Percentiles rank a stretch among this genome's conserved stretches.
phyloP scores from a whole-genome alignment of 2,888 invertebrate genomes.

The Chironomus riparius region DNA sequence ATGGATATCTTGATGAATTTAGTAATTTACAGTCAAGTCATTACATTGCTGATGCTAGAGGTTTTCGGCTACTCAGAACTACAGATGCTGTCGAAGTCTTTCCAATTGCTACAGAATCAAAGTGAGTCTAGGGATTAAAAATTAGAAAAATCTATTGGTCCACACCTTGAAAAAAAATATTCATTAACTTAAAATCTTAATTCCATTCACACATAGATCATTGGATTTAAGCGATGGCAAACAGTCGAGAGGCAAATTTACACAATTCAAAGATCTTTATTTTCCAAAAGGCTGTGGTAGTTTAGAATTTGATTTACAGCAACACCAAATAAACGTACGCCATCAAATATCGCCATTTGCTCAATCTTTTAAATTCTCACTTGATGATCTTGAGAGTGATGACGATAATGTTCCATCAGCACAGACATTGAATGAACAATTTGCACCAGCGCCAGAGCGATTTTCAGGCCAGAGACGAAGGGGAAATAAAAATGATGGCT shows the following conservation, averaged over 20 bases:
- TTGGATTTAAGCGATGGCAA: slow-evolving; percentile 32
- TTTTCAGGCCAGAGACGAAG: neutral
- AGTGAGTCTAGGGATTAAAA: slow-evolving; percentile 13
- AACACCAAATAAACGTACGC: neutral
- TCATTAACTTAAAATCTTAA: neutral
- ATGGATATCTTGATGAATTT: slow-evolving; percentile 64
- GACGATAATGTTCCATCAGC: slow-evolving; percentile 3
- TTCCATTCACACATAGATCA: neutral
- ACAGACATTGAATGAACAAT: slow-evolving; percentile 11
- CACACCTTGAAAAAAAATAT: neutral
- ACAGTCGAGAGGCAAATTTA: slow-evolving; percentile 45
- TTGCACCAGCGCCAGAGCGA: neutral
- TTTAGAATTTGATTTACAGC: slow-evolving; percentile 8
- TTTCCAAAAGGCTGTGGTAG: slow-evolving; percentile 66
- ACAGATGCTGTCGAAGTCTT: slow-evolving; percentile 59
- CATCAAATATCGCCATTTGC: neutral
- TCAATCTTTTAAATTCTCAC: neutral
- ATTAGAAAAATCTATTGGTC: slow-evolving; percentile 29
- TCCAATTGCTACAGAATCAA: slow-evolving; percentile 38
- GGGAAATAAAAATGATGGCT: slow-evolving; percentile 15
- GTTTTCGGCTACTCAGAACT: slow-evolving; percentile 62
- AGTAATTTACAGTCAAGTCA: slow-evolving; percentile 58
- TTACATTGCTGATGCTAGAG: slow-evolving; percentile 69
- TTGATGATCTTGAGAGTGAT: neutral
- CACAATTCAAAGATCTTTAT: slow-evolving; percentile 58